Conservation (phyloP, 2,113 vertebrate species). For the Turnix velox region DNA sequence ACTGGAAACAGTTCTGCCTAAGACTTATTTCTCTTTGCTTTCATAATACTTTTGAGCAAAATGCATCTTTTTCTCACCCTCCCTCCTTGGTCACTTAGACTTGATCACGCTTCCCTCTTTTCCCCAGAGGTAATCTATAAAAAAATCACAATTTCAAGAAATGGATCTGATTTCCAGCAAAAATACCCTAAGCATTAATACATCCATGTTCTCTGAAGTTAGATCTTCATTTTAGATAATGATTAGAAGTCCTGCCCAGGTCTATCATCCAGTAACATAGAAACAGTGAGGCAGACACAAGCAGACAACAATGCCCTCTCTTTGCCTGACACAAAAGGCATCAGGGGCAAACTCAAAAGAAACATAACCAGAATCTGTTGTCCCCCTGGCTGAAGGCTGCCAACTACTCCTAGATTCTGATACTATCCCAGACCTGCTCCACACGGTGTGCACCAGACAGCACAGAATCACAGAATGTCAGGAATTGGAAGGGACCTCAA, state of each 20-base stretch:
- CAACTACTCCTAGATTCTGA: neutral
- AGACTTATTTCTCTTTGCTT: neutral
- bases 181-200: neutral
- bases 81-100: neutral
- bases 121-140: neutral
- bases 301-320: neutral
- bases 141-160: neutral
- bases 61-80: neutral
- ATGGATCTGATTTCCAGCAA: neutral
- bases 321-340: neutral
- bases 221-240: neutral
- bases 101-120: neutral
- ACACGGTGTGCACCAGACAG: too few species aligned
- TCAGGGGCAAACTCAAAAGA: neutral
- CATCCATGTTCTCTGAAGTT: neutral
- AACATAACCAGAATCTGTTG: neutral
- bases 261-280: neutral
- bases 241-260: neutral
- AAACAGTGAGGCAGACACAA: neutral
- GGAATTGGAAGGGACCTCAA: too few species aligned
- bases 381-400: neutral
- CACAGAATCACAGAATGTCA: too few species aligned
- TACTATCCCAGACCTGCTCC: neutral
- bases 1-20: neutral
- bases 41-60: neutral